A percentile compares a stretch with the other conserved stretches of the same genome.
These are phyloP conservation scores for Macrophya annulata DNA, from an alignment of 2,888 invertebrate genomes.

Conservation along the genomic window DNA sequence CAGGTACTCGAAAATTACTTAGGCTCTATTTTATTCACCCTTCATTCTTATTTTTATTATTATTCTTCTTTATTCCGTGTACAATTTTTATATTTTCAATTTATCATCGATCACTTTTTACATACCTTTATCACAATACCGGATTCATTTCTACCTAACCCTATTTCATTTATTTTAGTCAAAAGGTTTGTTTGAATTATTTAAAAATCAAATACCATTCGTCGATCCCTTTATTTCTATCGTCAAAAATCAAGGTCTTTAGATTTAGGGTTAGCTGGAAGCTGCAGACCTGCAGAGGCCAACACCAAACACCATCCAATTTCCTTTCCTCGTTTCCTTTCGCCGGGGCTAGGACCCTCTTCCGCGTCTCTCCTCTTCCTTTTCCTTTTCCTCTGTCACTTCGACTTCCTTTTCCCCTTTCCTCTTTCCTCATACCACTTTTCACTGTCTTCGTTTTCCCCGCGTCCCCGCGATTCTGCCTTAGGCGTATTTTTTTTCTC, in stretches of 20 bases:
- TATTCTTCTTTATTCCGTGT: not conserved
- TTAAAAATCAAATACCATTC: not conserved
- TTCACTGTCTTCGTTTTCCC: constrained; percentile 49
- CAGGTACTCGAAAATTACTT: constrained; percentile 37
- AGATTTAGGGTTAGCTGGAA: not conserved
- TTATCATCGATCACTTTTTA: not conserved
- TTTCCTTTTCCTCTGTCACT: constrained; percentile 27
- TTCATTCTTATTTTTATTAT: not conserved
- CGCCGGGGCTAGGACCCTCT: constrained; percentile 37
- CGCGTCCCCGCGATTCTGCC: constrained; percentile 8
- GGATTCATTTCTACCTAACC: not conserved
- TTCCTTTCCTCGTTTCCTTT: constrained; percentile 63
- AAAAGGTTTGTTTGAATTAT: no score
- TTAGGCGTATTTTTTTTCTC: constrained; percentile 3
- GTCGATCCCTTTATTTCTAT: not conserved
- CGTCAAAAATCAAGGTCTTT: constrained; percentile 20
- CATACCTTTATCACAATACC: not conserved
- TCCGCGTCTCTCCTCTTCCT: not conserved
- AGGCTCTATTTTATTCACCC: constrained; percentile 21
- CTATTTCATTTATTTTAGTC: no score
- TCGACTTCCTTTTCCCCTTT: constrained; percentile 27
- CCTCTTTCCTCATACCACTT: not conserved
- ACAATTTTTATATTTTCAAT: not conserved
- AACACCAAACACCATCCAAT: constrained; percentile 60
- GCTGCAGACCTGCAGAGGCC: constrained; percentile 12